Percentiles rank a stretch among this genome's conserved stretches.
These are phyloP conservation scores for Platycheirus albimanus DNA, from an alignment of 2,888 invertebrate genomes.

Conservation along the genomic window DNA sequence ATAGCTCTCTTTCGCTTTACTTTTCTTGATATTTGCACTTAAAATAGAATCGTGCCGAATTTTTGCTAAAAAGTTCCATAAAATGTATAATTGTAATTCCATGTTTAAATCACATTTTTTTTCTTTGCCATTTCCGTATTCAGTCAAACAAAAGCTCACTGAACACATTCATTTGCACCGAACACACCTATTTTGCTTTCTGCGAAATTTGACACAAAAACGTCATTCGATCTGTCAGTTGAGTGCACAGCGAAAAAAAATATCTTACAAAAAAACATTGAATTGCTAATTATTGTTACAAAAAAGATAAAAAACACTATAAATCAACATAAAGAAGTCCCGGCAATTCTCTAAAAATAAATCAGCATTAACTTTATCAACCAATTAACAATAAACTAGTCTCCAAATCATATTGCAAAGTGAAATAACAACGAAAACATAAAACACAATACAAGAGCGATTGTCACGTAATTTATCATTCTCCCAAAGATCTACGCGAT, in stretches of 20 bases:
- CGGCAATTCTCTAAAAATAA: slow-evolving; percentile 13
- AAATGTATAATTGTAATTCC: too few relatives aligned
- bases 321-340: slow-evolving; percentile 50
- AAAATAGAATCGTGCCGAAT: too few relatives aligned
- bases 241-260: not conserved
- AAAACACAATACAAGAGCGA: slow-evolving; percentile 26
- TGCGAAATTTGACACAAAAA: not conserved
- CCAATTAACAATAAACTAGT: not conserved
- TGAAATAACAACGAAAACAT: slow-evolving; percentile 12
- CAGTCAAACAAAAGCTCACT: too few relatives aligned
- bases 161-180: slow-evolving; percentile 7
- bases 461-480: slow-evolving; percentile 62
- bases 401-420: not conserved
- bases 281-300: not conserved
- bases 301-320: slow-evolving; percentile 39
- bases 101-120: too few relatives aligned
- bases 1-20: too few relatives aligned
- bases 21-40: too few relatives aligned
- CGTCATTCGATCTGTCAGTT: slow-evolving; percentile 17
- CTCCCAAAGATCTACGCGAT: not conserved
- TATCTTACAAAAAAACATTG: slow-evolving; percentile 6
- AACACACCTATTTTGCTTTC: slow-evolving; percentile 21
- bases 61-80: too few relatives aligned
- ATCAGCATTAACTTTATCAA: not conserved
- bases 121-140: too few relatives aligned